These are phyloP conservation scores for Adelosebastes latens DNA, from an alignment of 2,797 vertebrate genomes.

Conservation along the genomic window DNA sequence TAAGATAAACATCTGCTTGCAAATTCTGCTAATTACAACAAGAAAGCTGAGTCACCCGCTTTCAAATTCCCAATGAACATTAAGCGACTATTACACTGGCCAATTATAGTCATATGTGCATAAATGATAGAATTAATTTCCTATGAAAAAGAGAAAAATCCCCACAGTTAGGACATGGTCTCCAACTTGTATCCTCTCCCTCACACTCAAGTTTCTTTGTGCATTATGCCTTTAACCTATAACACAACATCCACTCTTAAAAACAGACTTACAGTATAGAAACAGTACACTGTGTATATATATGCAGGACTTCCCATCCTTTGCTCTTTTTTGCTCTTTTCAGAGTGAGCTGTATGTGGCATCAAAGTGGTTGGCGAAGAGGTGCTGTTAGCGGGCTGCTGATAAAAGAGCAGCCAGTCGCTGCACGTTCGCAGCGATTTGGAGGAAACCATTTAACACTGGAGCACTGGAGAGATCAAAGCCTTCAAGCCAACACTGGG, in stretches of 20 bases:
- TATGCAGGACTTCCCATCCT: background rate
- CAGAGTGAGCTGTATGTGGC: constrained; percentile 41
- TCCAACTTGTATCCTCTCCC: background rate
- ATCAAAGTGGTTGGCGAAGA: constrained; percentile 60
- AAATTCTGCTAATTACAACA: constrained; percentile 62
- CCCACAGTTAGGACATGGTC: background rate
- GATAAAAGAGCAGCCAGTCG: constrained; percentile 68
- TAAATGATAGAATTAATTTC: background rate
- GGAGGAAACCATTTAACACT: constrained; percentile 70
- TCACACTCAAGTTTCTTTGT: background rate
- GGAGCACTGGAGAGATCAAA: constrained; percentile 72
- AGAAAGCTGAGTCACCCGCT: constrained; percentile 38
- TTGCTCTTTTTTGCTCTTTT: constrained; percentile 22
- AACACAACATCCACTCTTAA: background rate
- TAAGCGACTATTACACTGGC: constrained; percentile 25
- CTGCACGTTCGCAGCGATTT: constrained; percentile 65
- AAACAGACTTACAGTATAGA: background rate
- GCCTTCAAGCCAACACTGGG: constrained; percentile 48
- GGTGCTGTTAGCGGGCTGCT: constrained; percentile 54
- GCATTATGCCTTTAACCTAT: background rate
- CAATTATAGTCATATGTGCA: constrained; percentile 19
- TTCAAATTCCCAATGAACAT: constrained; percentile 33
- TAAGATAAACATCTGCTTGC: constrained; percentile 70
- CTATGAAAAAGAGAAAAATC: background rate
- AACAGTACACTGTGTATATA: background rate